Conservation (phyloP, 2,797 vertebrate genomes). For the Sciurus vulgaris region DNA sequence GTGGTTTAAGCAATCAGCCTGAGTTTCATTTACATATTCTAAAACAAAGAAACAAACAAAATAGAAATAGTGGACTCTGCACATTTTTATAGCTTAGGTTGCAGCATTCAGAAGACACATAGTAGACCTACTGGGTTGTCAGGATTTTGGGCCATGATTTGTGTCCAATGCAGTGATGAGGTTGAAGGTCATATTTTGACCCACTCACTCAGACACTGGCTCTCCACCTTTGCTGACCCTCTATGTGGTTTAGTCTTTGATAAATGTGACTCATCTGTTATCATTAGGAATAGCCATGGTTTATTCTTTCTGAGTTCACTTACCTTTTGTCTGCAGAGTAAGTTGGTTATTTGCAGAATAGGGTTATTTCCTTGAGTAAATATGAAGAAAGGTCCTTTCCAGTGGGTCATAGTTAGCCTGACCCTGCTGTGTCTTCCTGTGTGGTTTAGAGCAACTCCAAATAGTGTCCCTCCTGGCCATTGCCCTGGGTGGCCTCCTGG, state of each 20-base stretch:
- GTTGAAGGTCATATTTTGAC: neutral
- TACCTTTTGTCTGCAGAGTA: neutral
- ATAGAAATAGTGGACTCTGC: too few relatives aligned
- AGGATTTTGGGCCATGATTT: neutral
- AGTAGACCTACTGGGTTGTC: too few relatives aligned
- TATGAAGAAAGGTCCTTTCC: neutral
- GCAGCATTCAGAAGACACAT: too few relatives aligned
- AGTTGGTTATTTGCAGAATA: neutral
- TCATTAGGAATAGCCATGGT: neutral
- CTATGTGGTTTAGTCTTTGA: neutral
- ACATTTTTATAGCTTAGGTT: too few relatives aligned
- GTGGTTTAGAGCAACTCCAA: neutral
- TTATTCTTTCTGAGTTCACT: neutral
- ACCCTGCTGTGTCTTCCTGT: neutral
- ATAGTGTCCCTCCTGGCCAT: too few relatives aligned
- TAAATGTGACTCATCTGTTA: too few relatives aligned
- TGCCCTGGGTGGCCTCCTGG: neutral
- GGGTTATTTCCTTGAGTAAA: slow-evolving; percentile 24
- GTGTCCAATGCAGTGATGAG: neutral
- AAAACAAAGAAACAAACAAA: too few relatives aligned
- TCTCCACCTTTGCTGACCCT: too few relatives aligned
- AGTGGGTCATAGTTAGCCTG: neutral
- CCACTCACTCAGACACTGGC: too few relatives aligned
- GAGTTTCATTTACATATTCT: too few relatives aligned
- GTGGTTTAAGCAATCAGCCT: too few relatives aligned